These are phyloP conservation scores for Harlomillsia oculata DNA, from an alignment of 1,140 invertebrate genomes.

Conservation along the genomic window DNA sequence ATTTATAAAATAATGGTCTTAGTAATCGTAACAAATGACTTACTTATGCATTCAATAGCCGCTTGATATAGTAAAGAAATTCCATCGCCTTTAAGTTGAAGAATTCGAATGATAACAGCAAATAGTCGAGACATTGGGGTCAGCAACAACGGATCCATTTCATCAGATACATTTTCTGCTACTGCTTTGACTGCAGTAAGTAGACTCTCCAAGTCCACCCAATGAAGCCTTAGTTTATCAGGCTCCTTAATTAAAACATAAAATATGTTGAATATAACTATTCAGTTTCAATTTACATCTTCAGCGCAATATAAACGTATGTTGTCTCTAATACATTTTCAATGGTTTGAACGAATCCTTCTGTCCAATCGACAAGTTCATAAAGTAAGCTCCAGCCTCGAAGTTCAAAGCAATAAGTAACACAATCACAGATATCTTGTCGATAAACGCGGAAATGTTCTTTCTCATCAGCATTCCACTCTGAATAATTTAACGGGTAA, in stretches of 20 bases:
- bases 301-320: too few relatives aligned
- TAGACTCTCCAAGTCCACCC: conserved; percentile 22
- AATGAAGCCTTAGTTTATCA: conserved; percentile 2
- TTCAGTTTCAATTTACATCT: background rate
- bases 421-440: conserved; percentile 33
- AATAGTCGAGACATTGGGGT: conserved; percentile 32
- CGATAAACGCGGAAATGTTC: conserved; percentile 33
- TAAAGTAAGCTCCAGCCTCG: conserved; percentile 32
- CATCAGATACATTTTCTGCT: conserved; percentile 33
- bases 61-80: conserved; percentile 31
- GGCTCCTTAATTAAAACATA: conserved; percentile 7
- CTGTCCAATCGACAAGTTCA: conserved; percentile 27
- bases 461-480: conserved; percentile 31
- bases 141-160: conserved; percentile 28
- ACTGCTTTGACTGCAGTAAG: conserved; percentile 25
- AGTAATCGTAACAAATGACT: conserved; percentile 7
- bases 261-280: background rate
- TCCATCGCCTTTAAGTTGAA: conserved; percentile 26
- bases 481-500: conserved; percentile 18
- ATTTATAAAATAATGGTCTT: background rate
- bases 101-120: conserved; percentile 23
- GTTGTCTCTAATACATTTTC: conserved; percentile 31
- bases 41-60: conserved; percentile 34
- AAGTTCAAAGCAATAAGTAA: conserved; percentile 33
- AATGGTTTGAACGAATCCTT: conserved; percentile 12